Percentiles rank a stretch among this genome's conserved stretches.
phyloP scores from a whole-genome alignment of 2,888 invertebrate genomes.

The Luperina testacea region DNA sequence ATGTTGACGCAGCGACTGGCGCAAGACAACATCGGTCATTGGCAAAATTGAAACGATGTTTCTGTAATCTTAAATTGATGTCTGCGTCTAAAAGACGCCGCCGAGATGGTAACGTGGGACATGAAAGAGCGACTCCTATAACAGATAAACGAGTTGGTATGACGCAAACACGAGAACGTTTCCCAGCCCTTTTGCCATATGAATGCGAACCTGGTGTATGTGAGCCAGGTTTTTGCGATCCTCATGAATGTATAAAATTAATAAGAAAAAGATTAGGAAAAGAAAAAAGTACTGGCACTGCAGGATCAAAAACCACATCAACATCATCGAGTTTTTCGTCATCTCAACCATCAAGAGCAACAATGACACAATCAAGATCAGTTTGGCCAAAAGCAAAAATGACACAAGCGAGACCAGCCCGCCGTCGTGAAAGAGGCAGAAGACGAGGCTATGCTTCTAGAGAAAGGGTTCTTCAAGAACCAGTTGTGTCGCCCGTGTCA shows the following conservation, averaged over 20 bases:
- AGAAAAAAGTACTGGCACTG: slow-evolving; percentile 54
- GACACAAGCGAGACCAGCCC: slow-evolving; percentile 27
- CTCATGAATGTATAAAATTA: slow-evolving; percentile 67
- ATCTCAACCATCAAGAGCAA: slow-evolving; percentile 47
- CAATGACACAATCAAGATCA: slow-evolving; percentile 43
- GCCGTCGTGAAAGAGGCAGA: slow-evolving; percentile 12
- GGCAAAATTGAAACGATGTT: slow-evolving; percentile 36
- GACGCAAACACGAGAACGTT: slow-evolving; percentile 43
- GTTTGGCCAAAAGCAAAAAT: slow-evolving; percentile 35
- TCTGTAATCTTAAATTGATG: slow-evolving; percentile 41
- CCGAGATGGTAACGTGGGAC: slow-evolving; percentile 12
- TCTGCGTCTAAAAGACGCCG: slow-evolving; percentile 11
- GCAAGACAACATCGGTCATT: slow-evolving; percentile 12
- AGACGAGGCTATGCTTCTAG: slow-evolving; percentile 6
- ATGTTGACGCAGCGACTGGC: slow-evolving; percentile 3
- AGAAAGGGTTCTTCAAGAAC: slow-evolving; percentile 11
- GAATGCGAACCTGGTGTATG: slow-evolving; percentile 75
- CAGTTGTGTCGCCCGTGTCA: background rate
- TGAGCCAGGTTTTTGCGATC: slow-evolving; percentile 70
- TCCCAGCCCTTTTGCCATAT: slow-evolving; percentile 57
- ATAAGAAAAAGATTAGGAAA: slow-evolving; percentile 66
- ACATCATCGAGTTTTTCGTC: slow-evolving; percentile 52
- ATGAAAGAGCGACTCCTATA: slow-evolving; percentile 23
- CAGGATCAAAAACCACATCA: slow-evolving; percentile 47
- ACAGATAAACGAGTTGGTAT: slow-evolving; percentile 10